A percentile compares a stretch with the other conserved stretches of the same genome.
These are phyloP conservation scores for Syngnathus typhle DNA, from an alignment of 2,113 vertebrate species.

Conservation along the genomic window DNA sequence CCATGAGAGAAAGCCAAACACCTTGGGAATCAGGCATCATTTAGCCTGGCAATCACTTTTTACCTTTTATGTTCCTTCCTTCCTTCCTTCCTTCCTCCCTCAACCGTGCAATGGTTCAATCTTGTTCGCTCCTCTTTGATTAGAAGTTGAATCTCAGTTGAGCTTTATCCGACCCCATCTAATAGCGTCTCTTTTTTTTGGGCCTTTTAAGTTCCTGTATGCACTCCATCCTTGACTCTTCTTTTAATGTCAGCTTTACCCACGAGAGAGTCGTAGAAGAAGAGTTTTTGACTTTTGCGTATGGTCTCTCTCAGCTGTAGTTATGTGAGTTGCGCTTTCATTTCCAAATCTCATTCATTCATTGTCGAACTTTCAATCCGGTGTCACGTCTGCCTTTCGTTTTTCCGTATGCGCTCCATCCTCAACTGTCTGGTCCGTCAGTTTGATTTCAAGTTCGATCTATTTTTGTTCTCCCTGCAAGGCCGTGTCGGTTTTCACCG, in stretches of 20 bases:
- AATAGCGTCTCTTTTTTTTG: not conserved
- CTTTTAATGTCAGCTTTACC: not conserved
- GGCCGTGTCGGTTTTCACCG: no score
- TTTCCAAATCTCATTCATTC: no score
- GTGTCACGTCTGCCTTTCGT: no score
- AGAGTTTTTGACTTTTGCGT: no score
- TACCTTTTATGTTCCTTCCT: slow-evolving; percentile 8
- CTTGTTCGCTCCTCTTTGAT: slow-evolving; percentile 20
- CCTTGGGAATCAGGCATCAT: slow-evolving; percentile 74
- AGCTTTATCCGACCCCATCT: not conserved
- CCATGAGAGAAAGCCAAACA: slow-evolving; percentile 67
- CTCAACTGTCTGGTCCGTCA: not conserved
- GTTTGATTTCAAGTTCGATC: not conserved
- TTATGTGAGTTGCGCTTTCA: no score
- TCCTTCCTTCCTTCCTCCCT: slow-evolving; percentile 25
- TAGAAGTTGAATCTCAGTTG: slow-evolving; percentile 1
- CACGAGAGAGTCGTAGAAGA: no score
- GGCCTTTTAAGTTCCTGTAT: not conserved
- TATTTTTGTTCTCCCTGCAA: no score
- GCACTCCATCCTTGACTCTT: not conserved
- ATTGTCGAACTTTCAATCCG: no score
- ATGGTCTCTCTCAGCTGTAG: no score
- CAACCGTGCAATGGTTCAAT: slow-evolving; percentile 41
- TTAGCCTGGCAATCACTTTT: slow-evolving; percentile 61
- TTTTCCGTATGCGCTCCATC: not conserved